Evolutionary conservation across 2,113 vertebrate species (phyloP).

Genomic region (Chroicocephalus ridibundus): DNA sequence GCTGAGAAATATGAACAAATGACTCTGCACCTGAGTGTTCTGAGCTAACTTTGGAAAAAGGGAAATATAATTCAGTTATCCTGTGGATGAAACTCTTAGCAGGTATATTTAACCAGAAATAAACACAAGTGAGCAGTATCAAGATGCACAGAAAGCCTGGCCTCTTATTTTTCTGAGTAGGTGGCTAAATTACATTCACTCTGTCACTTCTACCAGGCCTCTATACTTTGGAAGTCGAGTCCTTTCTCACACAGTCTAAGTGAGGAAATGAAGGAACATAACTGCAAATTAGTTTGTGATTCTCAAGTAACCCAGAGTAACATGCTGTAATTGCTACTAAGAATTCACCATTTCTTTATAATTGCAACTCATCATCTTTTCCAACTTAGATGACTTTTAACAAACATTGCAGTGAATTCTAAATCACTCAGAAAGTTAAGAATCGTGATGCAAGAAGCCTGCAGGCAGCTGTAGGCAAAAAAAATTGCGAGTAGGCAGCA

Average conservation of each 20-base stretch:
- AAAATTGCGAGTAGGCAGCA: background rate
- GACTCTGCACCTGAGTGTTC: background rate
- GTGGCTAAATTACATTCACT: background rate
- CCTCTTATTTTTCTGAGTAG: conserved; percentile 6
- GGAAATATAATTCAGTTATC: background rate
- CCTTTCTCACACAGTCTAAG: background rate
- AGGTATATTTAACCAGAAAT: background rate
- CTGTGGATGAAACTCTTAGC: background rate
- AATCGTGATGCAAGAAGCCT: background rate
- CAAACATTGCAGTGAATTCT: background rate
- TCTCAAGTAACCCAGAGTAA: background rate
- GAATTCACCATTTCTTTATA: background rate
- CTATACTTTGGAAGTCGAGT: background rate
- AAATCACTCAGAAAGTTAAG: background rate
- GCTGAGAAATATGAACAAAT: background rate
- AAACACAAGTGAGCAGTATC: background rate
- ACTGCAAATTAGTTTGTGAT: background rate
- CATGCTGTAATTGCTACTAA: background rate
- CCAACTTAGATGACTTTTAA: background rate
- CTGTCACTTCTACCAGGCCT: background rate
- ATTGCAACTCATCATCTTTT: background rate
- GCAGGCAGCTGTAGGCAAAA: background rate
- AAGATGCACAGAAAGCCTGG: background rate
- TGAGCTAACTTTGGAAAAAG: background rate
- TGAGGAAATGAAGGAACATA: background rate